Base-by-base conservation (phyloP, 2,888 invertebrate genomes). In the Parapristionchus giblindavisi region DNA sequence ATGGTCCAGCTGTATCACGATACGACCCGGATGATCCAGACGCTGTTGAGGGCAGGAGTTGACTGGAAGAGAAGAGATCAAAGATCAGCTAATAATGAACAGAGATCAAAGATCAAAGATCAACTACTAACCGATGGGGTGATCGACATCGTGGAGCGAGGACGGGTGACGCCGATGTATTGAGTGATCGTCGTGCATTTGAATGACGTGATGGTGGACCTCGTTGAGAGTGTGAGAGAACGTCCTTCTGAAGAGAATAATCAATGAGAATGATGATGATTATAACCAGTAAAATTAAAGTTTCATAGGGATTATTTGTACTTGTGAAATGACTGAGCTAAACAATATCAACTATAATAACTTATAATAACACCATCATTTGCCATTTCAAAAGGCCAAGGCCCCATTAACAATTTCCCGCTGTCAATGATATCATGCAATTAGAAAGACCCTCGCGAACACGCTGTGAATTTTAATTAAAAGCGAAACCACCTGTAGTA, bases 101-200 rank as follows among this genome's bases (percentile, higher is more conserved):
- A 43, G 8, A 43, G 43, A 43, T 43, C 8, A 43, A 14, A 43
- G 43, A 43, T 43, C 43, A 8, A 65, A 66, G 1, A 29, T 21
- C 17, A 6, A 32, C 51, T 52, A 32, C 51, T 52, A 4, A 71
- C 70, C 70, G 40, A 34, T 71, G 70, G 8, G 84, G 84, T 29
- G 78, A 78, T 43, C 82, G 74, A 43, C 81, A 83, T 60, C 84
- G 36, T 24, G 81, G 83, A 17, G 80, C 72, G 34, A 81, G 76
- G 21, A 84, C 80, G 1, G 84, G 84, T 2, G 81, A 81, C 0
- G 83, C 81, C 38, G 79, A 80, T n/a, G 83, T 77, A 70, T 83
- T 79, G 11, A 83, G 75, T n/a, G 78, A 78, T 5, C 80, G 79
- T 0, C 83, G 76, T 11, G 76, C 74, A 29, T 51, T 75, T 8